Conservation (phyloP, 2,888 invertebrate species). For the Lomographa bimaculata region DNA sequence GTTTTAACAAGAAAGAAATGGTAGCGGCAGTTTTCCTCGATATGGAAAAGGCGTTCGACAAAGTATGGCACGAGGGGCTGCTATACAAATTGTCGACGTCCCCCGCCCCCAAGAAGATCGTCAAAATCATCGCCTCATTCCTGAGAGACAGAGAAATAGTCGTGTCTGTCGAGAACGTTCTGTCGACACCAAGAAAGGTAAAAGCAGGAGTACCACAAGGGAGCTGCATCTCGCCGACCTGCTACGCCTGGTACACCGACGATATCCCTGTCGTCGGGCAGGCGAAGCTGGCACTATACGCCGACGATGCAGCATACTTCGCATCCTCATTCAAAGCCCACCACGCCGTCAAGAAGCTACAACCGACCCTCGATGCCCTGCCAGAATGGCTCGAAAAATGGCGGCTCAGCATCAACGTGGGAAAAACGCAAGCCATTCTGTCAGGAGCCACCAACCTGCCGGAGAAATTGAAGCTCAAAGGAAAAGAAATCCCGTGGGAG, state of each 20-base stretch:
- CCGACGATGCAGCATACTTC: slow-evolving; percentile 19
- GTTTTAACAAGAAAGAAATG: slow-evolving; percentile 26
- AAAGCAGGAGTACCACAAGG: too few relatives aligned
- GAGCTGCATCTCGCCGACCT: too few relatives aligned
- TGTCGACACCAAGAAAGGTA: background rate
- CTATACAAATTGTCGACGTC: slow-evolving; percentile 32
- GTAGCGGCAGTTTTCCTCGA: too few relatives aligned
- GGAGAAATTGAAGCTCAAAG: too few relatives aligned
- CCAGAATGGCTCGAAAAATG: too few relatives aligned
- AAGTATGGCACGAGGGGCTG: slow-evolving; percentile 43
- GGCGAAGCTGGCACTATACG: slow-evolving; percentile 29
- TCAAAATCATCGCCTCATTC: slow-evolving; percentile 28
- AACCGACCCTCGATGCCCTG: slow-evolving; percentile 4
- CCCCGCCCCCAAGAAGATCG: slow-evolving; percentile 11
- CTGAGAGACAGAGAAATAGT: slow-evolving; percentile 4
- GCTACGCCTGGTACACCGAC: too few relatives aligned
- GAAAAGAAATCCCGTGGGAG: too few relatives aligned
- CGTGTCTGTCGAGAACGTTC: background rate
- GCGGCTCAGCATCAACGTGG: too few relatives aligned
- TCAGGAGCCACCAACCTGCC: too few relatives aligned
- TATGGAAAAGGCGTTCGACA: too few relatives aligned
- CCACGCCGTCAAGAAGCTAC: background rate
- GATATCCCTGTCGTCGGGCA: slow-evolving; percentile 21
- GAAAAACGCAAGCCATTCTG: too few relatives aligned
- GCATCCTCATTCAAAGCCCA: slow-evolving; percentile 1